Conservation (phyloP, 2,797 vertebrate genomes). For the Apogon hyalosoma region DNA sequence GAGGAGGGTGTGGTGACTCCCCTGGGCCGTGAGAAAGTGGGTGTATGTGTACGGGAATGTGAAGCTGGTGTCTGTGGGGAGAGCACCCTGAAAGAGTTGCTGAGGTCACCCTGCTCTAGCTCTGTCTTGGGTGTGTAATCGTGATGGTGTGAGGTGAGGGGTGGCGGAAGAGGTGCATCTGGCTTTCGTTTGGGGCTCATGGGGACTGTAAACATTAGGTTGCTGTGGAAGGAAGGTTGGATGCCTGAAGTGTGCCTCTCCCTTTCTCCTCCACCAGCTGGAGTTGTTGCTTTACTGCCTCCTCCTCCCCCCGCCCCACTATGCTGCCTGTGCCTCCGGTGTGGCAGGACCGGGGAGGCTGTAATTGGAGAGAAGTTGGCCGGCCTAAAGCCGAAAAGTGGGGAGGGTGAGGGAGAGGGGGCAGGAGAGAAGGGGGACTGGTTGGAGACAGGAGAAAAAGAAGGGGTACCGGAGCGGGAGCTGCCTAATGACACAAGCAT, state of each 20-base stretch:
- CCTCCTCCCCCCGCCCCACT: slow-evolving; percentile 86
- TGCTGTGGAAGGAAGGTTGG: slow-evolving; percentile 88
- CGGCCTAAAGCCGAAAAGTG: slow-evolving; percentile 92
- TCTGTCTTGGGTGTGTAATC: slow-evolving; percentile 88
- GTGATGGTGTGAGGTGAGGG: slow-evolving; percentile 84
- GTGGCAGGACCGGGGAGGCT: slow-evolving; percentile 87
- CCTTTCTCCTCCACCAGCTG: slow-evolving; percentile 83
- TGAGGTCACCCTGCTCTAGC: slow-evolving; percentile 75
- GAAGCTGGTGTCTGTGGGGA: slow-evolving; percentile 83
- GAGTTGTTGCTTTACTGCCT: slow-evolving; percentile 78
- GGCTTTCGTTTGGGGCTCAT: slow-evolving; percentile 92
- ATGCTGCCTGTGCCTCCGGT: slow-evolving; percentile 87
- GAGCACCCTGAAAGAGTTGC: slow-evolving; percentile 86
- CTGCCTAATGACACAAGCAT: slow-evolving; percentile 94
- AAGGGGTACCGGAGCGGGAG: slow-evolving; percentile 92
- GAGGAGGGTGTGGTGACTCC: slow-evolving; percentile 72
- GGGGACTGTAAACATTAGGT: slow-evolving; percentile 92
- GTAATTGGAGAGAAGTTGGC: slow-evolving; percentile 94
- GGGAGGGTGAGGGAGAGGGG: slow-evolving; percentile 92
- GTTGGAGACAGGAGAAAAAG: slow-evolving; percentile 92
- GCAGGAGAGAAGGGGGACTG: slow-evolving; percentile 93
- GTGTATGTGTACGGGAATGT: slow-evolving; percentile 77
- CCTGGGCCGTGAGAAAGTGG: slow-evolving; percentile 78
- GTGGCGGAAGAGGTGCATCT: slow-evolving; percentile 83
- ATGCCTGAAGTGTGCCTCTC: slow-evolving; percentile 87